These are phyloP conservation scores for Ypsolopha scabrella DNA, from an alignment of 2,888 invertebrate genomes.

Conservation along the genomic window DNA sequence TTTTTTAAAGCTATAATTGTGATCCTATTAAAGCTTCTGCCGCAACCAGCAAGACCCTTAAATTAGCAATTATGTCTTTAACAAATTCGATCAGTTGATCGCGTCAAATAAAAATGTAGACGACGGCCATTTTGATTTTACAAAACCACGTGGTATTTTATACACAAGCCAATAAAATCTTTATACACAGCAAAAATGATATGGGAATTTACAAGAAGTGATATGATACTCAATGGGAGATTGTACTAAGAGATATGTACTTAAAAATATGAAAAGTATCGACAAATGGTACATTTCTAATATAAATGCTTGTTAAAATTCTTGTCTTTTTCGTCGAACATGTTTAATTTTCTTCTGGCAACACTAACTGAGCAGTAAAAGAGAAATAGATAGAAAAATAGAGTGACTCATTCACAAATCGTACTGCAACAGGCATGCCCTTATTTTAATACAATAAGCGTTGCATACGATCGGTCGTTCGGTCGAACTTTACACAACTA, in stretches of 20 bases:
- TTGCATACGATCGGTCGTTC: slow-evolving; percentile 63
- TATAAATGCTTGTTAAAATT: slow-evolving; percentile 58
- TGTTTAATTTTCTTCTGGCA: slow-evolving; percentile 40
- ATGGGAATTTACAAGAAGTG: slow-evolving; percentile 65
- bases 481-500: slow-evolving; percentile 30
- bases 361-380: slow-evolving; percentile 26
- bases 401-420: slow-evolving; percentile 63
- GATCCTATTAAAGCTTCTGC: slow-evolving; percentile 42
- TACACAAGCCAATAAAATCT: slow-evolving; percentile 33
- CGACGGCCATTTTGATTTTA: slow-evolving; percentile 24
- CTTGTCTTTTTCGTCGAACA: slow-evolving; percentile 45
- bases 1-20: slow-evolving; percentile 28
- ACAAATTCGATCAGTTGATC: slow-evolving; percentile 3
- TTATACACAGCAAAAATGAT: slow-evolving; percentile 61
- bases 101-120: background rate
- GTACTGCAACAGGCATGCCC: slow-evolving; percentile 68
- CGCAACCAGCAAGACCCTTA: slow-evolving; percentile 21
- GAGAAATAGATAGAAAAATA: slow-evolving; percentile 14
- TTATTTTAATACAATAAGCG: slow-evolving; percentile 67
- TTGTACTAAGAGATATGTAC: slow-evolving; percentile 69
- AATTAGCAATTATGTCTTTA: slow-evolving; percentile 4
- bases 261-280: slow-evolving; percentile 45
- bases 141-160: slow-evolving; percentile 7
- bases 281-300: slow-evolving; percentile 46
- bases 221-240: slow-evolving; percentile 55